Evolutionary conservation across 2,888 invertebrate species (phyloP).

Genomic region (Agrilus biguttatus): DNA sequence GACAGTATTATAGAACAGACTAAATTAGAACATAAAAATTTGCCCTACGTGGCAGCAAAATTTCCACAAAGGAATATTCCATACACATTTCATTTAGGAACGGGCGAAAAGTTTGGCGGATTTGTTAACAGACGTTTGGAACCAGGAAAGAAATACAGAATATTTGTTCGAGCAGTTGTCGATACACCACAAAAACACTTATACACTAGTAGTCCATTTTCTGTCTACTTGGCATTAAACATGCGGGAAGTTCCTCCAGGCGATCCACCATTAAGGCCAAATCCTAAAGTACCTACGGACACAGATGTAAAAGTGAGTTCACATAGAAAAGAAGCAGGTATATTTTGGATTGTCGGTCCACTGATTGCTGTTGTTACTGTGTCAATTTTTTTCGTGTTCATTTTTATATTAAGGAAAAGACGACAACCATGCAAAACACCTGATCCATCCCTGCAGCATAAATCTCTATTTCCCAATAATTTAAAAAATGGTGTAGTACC

Average conservation of each 20-base stretch:
- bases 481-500: conserved; percentile 64
- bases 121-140: conserved; percentile 78
- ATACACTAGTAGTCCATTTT: conserved; percentile 87
- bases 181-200: conserved; percentile 89
- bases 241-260: conserved; percentile 69
- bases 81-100: conserved; percentile 85
- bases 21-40: conserved; percentile 57
- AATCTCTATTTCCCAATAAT: conserved; percentile 78
- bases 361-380: conserved; percentile 79
- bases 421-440: conserved; percentile 82
- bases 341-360: conserved; percentile 84
- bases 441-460: conserved; percentile 78
- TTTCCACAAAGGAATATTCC: conserved; percentile 84
- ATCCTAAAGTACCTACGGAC: conserved; percentile 65
- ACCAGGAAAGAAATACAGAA: conserved; percentile 63
- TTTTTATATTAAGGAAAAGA: conserved; percentile 64
- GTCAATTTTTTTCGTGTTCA: conserved; percentile 63
- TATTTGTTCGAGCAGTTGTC: conserved; percentile 87
- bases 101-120: conserved; percentile 76
- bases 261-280: conserved; percentile 71
- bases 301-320: conserved; percentile 68
- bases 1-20: conserved; percentile 63
- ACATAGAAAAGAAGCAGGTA: conserved; percentile 69
- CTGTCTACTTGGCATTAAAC: conserved; percentile 73
- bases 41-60: conserved; percentile 89